phyloP scores from a whole-genome alignment of 2,113 vertebrate species.

The Plotosus lineatus region DNA sequence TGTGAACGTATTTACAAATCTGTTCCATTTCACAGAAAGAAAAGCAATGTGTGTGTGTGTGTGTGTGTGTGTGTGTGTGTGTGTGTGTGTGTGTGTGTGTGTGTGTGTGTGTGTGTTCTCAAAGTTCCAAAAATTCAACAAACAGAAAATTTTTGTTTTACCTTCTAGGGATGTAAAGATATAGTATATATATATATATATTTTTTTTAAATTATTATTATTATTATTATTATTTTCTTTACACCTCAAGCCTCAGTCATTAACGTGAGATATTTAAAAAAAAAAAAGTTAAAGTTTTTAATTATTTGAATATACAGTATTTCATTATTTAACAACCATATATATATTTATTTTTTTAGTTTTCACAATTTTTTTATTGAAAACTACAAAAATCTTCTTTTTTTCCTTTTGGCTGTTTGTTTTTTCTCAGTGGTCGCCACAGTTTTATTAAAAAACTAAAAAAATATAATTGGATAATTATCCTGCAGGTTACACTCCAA shows the following conservation, averaged over 20 bases:
- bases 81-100: no score
- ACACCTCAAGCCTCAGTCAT: background rate
- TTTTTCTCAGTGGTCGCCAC: no score
- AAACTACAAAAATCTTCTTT: no score
- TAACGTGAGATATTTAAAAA: background rate
- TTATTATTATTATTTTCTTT: background rate
- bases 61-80: no score
- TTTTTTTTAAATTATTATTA: background rate
- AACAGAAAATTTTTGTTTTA: background rate
- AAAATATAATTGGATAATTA: no score
- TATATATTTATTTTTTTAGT: background rate
- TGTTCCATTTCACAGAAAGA: background rate
- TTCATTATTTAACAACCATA: background rate
- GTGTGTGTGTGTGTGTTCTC: no score
- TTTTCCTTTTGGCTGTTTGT: no score
- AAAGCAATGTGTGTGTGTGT: no score
- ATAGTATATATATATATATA: constrained; percentile 1
- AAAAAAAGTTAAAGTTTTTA: background rate
- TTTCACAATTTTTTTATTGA: background rate
- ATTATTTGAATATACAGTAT: background rate
- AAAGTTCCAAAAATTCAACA: background rate
- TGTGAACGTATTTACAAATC: background rate
- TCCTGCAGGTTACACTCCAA: no score
- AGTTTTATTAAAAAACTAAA: no score
- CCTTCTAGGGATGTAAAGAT: constrained; percentile 3